Evolutionary conservation across 2,113 vertebrate genomes (phyloP), one percentile per base, ranked within the genome.

Genomic region (Penelope pileata): DNA sequence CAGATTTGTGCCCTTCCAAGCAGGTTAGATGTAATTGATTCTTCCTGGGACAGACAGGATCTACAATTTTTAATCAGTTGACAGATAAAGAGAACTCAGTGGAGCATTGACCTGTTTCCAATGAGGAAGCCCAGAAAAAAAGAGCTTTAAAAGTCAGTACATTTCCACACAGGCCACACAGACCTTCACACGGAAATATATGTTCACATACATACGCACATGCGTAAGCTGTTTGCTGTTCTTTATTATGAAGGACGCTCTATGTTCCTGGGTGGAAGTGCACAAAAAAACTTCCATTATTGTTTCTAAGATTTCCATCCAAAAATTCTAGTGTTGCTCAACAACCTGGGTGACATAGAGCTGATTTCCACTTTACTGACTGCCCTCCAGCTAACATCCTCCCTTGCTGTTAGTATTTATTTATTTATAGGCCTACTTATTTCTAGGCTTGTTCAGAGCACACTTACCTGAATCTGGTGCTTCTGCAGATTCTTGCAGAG

Each of bases 121-220:
- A 51, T n/a, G 34, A 77, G 34, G 26, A 79, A 91, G 30, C 34
- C 36, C 11, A 59, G 34, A 36, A 80, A 83, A 40, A 5, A 40
- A 62, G 27, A 58, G 22, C 30, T 16, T 9, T 53, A 27, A 27
- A 12, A 2, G 0, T 64, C 16, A 45, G 10, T 43, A 8, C 38
- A 67, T 13, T 88, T 80, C 29, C 63, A 54, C 22, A 48, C 2
- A 66, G 56, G 51, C 8, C 2, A 16, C 32, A 53, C 21, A 66
- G 34, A 27, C 36, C 54, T 21, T 34, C 30, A 18, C 34, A 47
- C 32, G 53, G 13, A 40, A 51, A 6, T n/a, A 4, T 5, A 24
- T 43, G 10, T 18, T 32, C 21, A 24, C 0, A 1, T 7, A 14
- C 3, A 21, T 12, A 9, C 16, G 26, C 6, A 34, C 7, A 50